Conservation (phyloP, 2,888 invertebrate genomes). For the Lycophotia porphyrea region DNA sequence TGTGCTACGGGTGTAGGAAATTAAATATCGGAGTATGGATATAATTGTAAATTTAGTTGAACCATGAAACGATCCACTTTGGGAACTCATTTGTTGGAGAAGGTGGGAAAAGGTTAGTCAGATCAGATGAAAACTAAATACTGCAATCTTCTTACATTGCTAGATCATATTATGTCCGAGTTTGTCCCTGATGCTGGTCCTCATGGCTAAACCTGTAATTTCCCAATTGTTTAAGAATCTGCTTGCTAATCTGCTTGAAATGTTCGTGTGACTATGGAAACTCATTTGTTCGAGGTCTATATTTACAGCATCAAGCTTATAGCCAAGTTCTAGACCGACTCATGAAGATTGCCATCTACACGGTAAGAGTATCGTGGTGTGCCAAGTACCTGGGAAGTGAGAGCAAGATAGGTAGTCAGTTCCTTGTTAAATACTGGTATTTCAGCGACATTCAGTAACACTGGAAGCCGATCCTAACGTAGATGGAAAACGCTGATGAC, state of each 20-base stretch:
- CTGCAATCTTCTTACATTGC: neutral
- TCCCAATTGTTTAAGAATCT: neutral
- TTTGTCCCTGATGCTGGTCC: neutral
- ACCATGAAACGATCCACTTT: neutral
- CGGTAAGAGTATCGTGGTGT: neutral
- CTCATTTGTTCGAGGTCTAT: neutral
- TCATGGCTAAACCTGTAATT: neutral
- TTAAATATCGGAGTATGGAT: conserved; percentile 11
- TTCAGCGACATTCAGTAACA: neutral
- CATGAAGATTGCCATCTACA: neutral
- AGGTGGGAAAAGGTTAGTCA: neutral
- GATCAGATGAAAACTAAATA: neutral
- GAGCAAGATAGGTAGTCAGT: neutral
- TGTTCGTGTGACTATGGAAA: neutral
- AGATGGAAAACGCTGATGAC: neutral
- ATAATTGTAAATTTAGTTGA: conserved; percentile 1
- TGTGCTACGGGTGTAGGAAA: conserved; percentile 51
- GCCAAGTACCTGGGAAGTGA: neutral
- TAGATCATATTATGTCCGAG: neutral
- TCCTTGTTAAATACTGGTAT: neutral
- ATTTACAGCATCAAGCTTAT: neutral
- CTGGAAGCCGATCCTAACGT: neutral
- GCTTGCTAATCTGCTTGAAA: too few species aligned
- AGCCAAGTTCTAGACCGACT: neutral
- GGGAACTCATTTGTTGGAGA: neutral